Conservation (phyloP, 1,140 invertebrate species). For the Bombus breviceps region DNA sequence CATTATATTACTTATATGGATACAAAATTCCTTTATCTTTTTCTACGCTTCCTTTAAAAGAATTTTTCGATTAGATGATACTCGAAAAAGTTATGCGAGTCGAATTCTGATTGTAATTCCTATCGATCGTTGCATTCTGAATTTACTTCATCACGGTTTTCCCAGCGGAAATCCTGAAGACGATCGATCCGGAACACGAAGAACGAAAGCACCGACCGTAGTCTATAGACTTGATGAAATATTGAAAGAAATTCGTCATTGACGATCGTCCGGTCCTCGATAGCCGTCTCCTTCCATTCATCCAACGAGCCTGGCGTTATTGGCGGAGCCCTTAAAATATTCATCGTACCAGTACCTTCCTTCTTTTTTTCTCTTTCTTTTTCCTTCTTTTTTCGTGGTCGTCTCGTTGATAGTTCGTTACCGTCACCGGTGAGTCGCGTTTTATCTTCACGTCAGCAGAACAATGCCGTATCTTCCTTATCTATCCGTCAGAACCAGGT, state of each 20-base stretch:
- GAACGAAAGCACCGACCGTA: constrained; percentile 32
- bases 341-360: constrained; percentile 50
- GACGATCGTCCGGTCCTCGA: constrained; percentile 66
- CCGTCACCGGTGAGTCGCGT: constrained; percentile 44
- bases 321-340: constrained; percentile 66
- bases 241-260: constrained; percentile 77
- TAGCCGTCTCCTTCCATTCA: constrained; percentile 60
- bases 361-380: neutral
- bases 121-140: constrained; percentile 3
- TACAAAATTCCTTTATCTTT: neutral
- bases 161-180: constrained; percentile 13
- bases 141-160: constrained; percentile 37
- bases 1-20: too few species aligned
- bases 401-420: constrained; percentile 39
- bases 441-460: constrained; percentile 51
- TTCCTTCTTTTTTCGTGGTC: neutral
- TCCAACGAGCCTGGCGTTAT: constrained; percentile 54
- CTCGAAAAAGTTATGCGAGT: neutral
- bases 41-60: neutral
- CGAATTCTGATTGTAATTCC: neutral
- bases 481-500: neutral
- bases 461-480: constrained; percentile 37
- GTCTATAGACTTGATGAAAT: constrained; percentile 72
- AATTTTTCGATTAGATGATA: too few species aligned
- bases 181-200: constrained; percentile 56